Evolutionary conservation across 2,888 invertebrate species (phyloP), one percentile per base, ranked within the genome.

Genomic region (Lobophora halterata): DNA sequence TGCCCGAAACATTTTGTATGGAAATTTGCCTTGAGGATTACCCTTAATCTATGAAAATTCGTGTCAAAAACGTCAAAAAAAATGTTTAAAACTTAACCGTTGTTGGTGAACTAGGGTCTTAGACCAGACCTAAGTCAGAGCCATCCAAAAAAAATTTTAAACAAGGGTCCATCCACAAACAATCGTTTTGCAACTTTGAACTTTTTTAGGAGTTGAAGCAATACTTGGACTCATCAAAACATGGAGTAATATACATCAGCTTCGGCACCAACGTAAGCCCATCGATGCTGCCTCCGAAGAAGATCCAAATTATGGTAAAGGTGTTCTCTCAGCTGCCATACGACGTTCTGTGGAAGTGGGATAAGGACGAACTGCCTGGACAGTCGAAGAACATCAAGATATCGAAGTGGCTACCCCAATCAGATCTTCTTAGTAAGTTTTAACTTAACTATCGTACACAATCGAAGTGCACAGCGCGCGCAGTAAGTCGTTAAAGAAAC

Each of bases 181-280:
- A n/a, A n/a, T n/a, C n/a, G 46, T 71, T 69, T 43, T 41, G 32
- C 36, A 11, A 6, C 7, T 24, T 7, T 12, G 7, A 12, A 1
- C 4, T 16, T 13, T 21, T 28, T 8, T 46, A 82, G 79, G 71
- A 76, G 13, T 46, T 85, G 0, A 62, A 79, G 53, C 36, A 49
- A 0, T 79, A 70, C 41, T 45, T 86, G 3, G 77, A 82, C 38
- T 61, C 62, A 0, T 77, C 83, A 2, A 60, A 64, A 14, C 52
- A 72, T 12, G 87, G 85, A 0, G 78, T 82, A 0, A 71, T 88
- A 10, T 81, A 77, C 45, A 66, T 88, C 20, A 86, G 85, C 52
- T 69, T 85, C 41, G 88, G 86, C 1, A 75, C 82, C 1, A 79
- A 77, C 13, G 65, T 78, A 0, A 58, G 61, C 17, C 64, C 75